Percentiles rank a stretch among this genome's conserved stretches.
Evolutionary conservation across 2,888 invertebrate species (phyloP).

Genomic region (Chirona hameri): DNA sequence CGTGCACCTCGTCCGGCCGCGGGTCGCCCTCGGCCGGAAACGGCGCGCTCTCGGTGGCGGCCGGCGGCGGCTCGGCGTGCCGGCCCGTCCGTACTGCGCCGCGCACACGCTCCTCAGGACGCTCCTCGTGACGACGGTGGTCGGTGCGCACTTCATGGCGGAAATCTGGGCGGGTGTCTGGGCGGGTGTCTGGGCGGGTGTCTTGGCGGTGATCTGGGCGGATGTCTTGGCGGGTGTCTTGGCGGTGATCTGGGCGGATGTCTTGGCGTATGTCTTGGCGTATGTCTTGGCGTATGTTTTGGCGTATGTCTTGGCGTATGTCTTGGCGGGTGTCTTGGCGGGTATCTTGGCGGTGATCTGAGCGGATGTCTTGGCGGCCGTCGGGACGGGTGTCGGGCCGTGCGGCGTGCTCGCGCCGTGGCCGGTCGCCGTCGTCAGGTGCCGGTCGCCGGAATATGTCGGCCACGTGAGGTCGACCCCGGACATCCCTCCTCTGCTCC

Average conservation of each 20-base stretch:
- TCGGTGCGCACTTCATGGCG: not conserved
- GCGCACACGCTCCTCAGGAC: not conserved
- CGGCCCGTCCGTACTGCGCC: not conserved
- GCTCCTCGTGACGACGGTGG: not conserved
- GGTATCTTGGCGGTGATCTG: no score
- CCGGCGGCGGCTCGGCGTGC: not conserved
- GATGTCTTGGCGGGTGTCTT: no score
- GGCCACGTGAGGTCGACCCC: constrained; percentile 22
- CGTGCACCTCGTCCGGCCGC: constrained; percentile 1
- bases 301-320: not conserved
- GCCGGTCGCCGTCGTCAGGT: not conserved
- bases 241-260: no score
- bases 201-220: not conserved
- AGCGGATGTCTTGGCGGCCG: no score
- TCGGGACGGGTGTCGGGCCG: not conserved
- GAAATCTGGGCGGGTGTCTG: not conserved
- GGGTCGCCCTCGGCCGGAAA: not conserved
- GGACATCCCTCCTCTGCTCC: not conserved
- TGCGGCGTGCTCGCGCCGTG: not conserved
- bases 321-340: not conserved
- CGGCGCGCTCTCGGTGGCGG: not conserved
- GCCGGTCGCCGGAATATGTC: not conserved
- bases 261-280: not conserved
- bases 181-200: not conserved
- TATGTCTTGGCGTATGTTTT: not conserved